Base-by-base conservation (phyloP, 1,140 invertebrate species). In the Kradibia gibbosae region DNA sequence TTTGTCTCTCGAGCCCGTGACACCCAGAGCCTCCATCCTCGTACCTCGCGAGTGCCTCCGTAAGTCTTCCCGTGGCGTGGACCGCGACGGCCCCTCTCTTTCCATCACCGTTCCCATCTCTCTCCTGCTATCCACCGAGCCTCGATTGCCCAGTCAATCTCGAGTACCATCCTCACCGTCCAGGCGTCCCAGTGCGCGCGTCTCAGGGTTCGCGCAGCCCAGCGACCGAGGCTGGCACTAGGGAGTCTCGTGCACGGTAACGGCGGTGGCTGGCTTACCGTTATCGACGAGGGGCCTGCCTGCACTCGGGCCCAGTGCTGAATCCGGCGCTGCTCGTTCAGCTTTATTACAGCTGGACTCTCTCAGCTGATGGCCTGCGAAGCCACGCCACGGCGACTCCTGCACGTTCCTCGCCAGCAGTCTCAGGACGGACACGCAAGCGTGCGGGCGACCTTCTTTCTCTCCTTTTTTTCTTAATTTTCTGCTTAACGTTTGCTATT, bases 341-440 rank as follows among this genome's bases (percentile, higher is more conserved):
- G 67, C 4, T 45, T 22, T 42, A 31, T 55, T 78, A 71, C 77
- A 78, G 77, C 67, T 79, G 78, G 78, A 72, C 31, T 67, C 77
- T 55, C 77, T 78, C 78, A 79, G 78, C 78, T 79, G 78, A 79
- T 72, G 78, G 48, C 28, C 48, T 78, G n/a, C 48, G 22, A 5
- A 62, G 57, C 53, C 53, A 3, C 57, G 25, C 57, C 57, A 34
- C 50, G 50, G 22, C 50, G 45, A 53, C 55, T 57, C 55, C 8
- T 8, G 8, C 55, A 25, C 55, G 17, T 7, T 17, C 45, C 45
- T 48, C 45, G n/a, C n/a, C n/a, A n/a, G n/a, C n/a, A n/a, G n/a
- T n/a, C n/a, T n/a, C n/a, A n/a, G n/a, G n/a, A n/a, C n/a, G n/a
- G n/a, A n/a, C n/a, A n/a, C n/a, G n/a, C n/a, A n/a, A n/a, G n/a